These are phyloP conservation scores for Eulemur rubriventer DNA, from an alignment of 2,797 vertebrate genomes.

Conservation along the genomic window DNA sequence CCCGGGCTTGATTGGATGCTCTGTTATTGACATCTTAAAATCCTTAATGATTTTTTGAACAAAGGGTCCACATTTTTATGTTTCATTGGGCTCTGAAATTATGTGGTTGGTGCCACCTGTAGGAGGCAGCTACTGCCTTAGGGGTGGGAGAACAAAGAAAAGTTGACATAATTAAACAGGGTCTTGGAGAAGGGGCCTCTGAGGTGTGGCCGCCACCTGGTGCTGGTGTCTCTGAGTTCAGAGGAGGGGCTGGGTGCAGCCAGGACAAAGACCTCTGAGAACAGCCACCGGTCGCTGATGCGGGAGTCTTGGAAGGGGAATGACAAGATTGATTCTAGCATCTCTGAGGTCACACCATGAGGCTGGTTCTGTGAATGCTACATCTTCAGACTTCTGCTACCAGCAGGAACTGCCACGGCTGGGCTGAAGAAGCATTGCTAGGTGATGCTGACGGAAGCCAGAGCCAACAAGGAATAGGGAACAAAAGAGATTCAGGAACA, in stretches of 20 bases:
- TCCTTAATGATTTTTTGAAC: neutral
- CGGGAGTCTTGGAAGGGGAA: neutral
- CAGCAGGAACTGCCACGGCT: neutral
- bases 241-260: neutral
- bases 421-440: neutral
- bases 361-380: neutral
- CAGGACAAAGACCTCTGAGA: neutral
- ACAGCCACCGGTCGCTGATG: neutral
- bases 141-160: neutral
- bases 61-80: neutral
- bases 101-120: neutral
- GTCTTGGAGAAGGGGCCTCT: neutral
- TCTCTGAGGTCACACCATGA: neutral
- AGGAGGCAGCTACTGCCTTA: neutral
- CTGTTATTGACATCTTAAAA: neutral
- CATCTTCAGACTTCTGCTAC: neutral
- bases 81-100: neutral
- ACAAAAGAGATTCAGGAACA: neutral
- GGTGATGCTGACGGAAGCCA: neutral
- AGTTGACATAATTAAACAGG: neutral
- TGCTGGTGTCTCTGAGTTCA: neutral
- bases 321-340: neutral
- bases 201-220: neutral
- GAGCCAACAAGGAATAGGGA: neutral
- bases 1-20: neutral